Evolutionary conservation across 2,113 vertebrate genomes (phyloP).

Genomic region (Burhinus bistriatus): DNA sequence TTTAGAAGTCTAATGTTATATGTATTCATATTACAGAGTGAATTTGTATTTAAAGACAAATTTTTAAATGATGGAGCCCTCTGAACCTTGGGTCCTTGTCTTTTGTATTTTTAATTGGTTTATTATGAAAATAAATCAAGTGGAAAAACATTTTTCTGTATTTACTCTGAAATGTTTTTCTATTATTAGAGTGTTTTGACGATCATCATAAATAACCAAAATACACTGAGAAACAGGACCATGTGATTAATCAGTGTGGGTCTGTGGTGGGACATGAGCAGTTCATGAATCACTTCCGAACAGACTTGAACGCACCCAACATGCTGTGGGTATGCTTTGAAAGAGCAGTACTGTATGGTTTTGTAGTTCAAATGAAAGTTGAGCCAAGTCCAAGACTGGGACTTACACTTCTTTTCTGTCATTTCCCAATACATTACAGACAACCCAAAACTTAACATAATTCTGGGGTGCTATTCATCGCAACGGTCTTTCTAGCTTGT

Average conservation of each 20-base stretch:
- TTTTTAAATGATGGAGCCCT: constrained; percentile 77
- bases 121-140: constrained; percentile 83
- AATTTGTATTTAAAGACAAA: constrained; percentile 86
- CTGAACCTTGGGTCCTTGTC: constrained; percentile 51
- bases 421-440: accelerated
- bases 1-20: constrained; percentile 80
- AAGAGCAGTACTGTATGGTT: not conserved
- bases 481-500: not conserved
- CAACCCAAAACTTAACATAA: accelerated
- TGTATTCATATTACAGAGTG: constrained; percentile 79
- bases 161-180: not conserved
- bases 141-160: constrained; percentile 58
- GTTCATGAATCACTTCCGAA: not conserved
- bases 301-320: accelerated
- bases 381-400: not conserved
- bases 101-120: constrained; percentile 87
- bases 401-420: not conserved
- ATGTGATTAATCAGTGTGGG: accelerated
- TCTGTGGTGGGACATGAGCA: not conserved
- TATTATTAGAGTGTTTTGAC: not conserved
- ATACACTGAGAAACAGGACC: not conserved
- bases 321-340: not conserved
- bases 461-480: accelerated
- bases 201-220: not conserved
- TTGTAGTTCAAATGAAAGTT: not conserved